Evolutionary conservation across 2,797 vertebrate genomes (phyloP), one percentile per base, ranked within the genome.

Genomic region (Megaceryle alcyon): DNA sequence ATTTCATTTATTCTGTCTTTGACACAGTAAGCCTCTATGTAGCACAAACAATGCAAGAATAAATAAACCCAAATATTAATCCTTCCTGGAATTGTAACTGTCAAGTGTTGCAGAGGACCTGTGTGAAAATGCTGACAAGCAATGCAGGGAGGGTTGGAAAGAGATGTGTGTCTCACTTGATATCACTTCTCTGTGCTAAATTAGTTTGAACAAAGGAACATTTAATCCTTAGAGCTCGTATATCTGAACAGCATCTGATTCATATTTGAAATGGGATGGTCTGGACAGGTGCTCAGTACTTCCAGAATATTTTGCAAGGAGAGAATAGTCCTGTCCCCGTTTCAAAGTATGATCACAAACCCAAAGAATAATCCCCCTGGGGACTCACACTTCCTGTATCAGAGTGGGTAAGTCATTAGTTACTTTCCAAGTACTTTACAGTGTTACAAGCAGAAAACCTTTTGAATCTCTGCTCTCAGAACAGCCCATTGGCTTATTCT

Each of bases 51-150:
- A 22, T 53, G 28, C 51, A 61, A 48, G 73, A 57, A 80, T 4
- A 82, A 94, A 86, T 23, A 88, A 88, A 91, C 48, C 53, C 77
- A 80, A 89, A 82, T 71, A 80, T 90, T 73, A 87, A 39, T 83
- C 80, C 25, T 73, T 76, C 63, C 85, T 84, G 70, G 63, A 48
- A 75, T 70, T 1, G 0, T 17, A 44, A 56, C 49, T 73, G 51
- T 28, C 31, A 59, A 61, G 70, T 7, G 46, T 21, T 86, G 63
- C 79, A 90, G 69, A 41, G 22, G 13, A 81, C 8, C 37, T 11
- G 12, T 22, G 48, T 44, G 70, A 66, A 92, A 92, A 70, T 6
- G 63, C 80, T 82, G 87, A 82, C 10, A 49, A 39, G 72, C 39
- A 16, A 8, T 1, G 66, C 77, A 76, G 66, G 48, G 35, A 66